Evolutionary conservation across 2,888 invertebrate species (phyloP), one percentile per base, ranked within the genome.

Genomic region (Eupeodes luniger): DNA sequence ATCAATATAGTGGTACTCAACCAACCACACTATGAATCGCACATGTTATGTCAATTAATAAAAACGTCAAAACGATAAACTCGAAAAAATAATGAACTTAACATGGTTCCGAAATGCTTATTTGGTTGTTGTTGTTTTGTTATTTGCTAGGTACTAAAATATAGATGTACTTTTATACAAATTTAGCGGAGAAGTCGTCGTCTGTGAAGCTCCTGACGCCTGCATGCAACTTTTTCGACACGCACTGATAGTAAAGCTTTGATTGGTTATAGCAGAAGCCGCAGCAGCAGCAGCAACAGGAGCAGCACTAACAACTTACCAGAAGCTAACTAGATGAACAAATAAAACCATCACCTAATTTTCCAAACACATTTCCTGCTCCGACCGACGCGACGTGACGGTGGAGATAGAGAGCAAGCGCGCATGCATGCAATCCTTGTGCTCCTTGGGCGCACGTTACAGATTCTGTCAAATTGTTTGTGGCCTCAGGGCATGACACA

Each of bases 11-110:
- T 67, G 40, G 76, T 72, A 72, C 81, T 55, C 55, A 70, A 72
- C 81, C 19, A 70, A 70, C 70, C 53, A 74, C 55, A 62, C 76
- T 77, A 80, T 74, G 84, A 87, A 87, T 77, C 76, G 84, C 80
- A 81, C 84, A 87, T 67, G 84, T 84, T 87, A 87, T 87, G 80
- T 87, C 87, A 87, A 87, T 87, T 87, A 87, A 87, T 87, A 87
- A 87, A 84, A 87, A 81, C 80, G 87, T 87, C 87, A 84, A 80
- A 80, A 77, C 80, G 80, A 87, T 87, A 87, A 87, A 87, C 80
- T 87, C 49, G 77, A 36, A 67, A 84, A 84, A 87, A 77, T 87
- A 87, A 77, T 84, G 87, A 84, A 77, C 84, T 77, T 74, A 81
- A 81, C 87, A 87, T 87, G 84, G 80, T 87, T 87, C 78, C 82